These are phyloP conservation scores for Heliothis virescens DNA, from an alignment of 1,140 invertebrate genomes.

Conservation along the genomic window DNA sequence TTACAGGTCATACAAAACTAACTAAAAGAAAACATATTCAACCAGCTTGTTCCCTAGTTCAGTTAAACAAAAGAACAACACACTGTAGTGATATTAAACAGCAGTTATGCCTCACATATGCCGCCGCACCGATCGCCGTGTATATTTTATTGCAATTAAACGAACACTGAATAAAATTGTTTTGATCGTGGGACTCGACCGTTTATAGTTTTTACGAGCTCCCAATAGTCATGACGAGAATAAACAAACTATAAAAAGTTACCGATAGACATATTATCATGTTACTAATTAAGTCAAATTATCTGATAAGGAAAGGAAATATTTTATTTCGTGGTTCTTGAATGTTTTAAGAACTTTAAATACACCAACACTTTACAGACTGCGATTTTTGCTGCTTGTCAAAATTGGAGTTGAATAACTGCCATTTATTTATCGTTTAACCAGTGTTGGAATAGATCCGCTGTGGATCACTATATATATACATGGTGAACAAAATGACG, in stretches of 20 bases:
- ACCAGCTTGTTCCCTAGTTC: no score
- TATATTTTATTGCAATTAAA: conserved; percentile 26
- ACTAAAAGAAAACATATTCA: no score
- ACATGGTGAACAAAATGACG: no score
- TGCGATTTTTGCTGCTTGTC: no score
- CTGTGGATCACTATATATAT: no score
- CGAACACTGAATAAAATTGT: conserved; percentile 25
- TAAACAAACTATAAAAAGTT: neutral
- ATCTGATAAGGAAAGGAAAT: neutral
- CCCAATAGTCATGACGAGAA: neutral
- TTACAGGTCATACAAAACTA: no score
- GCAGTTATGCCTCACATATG: neutral
- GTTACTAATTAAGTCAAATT: conserved; percentile 11
- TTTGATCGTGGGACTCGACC: conserved; percentile 23
- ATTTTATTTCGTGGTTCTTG: neutral
- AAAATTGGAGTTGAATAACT: no score
- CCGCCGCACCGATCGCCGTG: neutral
- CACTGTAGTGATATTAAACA: neutral
- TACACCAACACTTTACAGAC: no score
- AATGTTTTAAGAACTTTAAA: no score
- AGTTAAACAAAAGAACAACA: neutral
- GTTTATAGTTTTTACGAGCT: conserved; percentile 45
- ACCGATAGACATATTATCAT: neutral
- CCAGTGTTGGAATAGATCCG: no score
- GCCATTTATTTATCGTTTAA: no score